These are phyloP conservation scores for Pangasius larnaudii DNA, from an alignment of 2,797 vertebrate species.

Conservation along the genomic window DNA sequence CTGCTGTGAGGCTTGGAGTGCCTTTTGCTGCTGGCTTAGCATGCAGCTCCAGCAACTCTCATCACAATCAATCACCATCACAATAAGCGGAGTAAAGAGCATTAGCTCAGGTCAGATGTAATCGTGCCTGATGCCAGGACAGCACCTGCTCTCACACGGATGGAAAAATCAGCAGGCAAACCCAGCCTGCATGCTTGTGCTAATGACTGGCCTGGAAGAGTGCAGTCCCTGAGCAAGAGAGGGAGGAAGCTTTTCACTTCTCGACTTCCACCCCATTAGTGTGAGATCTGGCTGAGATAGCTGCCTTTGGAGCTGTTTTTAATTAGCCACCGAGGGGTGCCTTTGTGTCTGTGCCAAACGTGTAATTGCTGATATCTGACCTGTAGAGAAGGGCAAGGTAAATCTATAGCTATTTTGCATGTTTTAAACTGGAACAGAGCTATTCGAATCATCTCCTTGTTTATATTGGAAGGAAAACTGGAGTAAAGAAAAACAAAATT, in stretches of 20 bases:
- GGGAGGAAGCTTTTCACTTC: slow-evolving; percentile 30
- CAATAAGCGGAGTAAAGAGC: slow-evolving; percentile 53
- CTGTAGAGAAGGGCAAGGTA: slow-evolving; percentile 24
- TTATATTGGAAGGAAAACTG: background rate
- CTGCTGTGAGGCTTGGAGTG: slow-evolving; percentile 4
- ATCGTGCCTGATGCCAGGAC: slow-evolving; percentile 46
- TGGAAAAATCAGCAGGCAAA: slow-evolving; percentile 25
- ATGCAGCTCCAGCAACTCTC: slow-evolving; percentile 30
- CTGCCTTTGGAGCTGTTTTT: slow-evolving; percentile 38
- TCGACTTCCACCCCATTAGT: slow-evolving; percentile 8
- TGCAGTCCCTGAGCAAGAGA: slow-evolving; percentile 2
- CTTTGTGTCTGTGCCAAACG: slow-evolving; percentile 33
- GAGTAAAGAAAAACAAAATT: background rate
- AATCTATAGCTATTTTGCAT: slow-evolving; percentile 35
- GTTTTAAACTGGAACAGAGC: background rate
- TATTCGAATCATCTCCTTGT: background rate
- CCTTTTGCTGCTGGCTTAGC: slow-evolving; percentile 43
- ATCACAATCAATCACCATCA: slow-evolving; percentile 57
- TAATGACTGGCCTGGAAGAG: slow-evolving; percentile 25
- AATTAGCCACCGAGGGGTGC: slow-evolving; percentile 49
- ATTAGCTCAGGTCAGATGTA: slow-evolving; percentile 55
- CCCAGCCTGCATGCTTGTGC: slow-evolving; percentile 3
- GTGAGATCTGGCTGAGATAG: slow-evolving; percentile 27
- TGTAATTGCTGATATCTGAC: slow-evolving; percentile 43
- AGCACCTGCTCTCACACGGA: slow-evolving; percentile 35